Base-by-base conservation (phyloP, 1,140 invertebrate species). In the Megalonaias nervosa region DNA sequence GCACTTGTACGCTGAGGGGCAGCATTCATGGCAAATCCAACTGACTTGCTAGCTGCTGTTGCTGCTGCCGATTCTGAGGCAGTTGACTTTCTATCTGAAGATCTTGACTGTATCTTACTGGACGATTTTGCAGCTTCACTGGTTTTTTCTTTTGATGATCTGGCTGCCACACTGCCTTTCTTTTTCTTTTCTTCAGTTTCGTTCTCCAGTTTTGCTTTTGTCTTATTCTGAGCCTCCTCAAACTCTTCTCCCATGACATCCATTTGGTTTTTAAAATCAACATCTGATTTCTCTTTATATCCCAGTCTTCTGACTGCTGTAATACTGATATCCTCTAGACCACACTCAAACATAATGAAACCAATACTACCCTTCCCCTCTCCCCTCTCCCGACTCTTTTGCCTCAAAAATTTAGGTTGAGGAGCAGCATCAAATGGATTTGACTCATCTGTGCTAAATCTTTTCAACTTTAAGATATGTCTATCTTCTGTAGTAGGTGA, bases 311-410 rank as follows among this genome's bases (percentile, higher is more conserved):
- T 84, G 5, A 92, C 91, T n/a, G 95, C 93, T 89, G 96, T 97
- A 1, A 98, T 91, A 58, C 94, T 94, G 16, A 98, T 94, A 21
- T 96, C 96, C 92, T 99, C 97, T 3, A 98, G 90, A 1, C 97
- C 97, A 90, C 96, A 97, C 90, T 99, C 97, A 89, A 98, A 98
- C 97, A 99, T 98, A 68, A 99, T 98, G 87, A 97, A 98, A 31
- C 97, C 97, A 66, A 89, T 84, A 65, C 65, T 80, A 56, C 68
- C 75, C 72, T 65, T 26, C 12, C 38, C 55, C 38, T 68, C 64
- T n/a, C 72, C 75, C 61, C 71, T 77, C 26, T 56, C 67, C 17
- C 61, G 67, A 64, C 76, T 78, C 26, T 65, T 78, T 31, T 78
- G 76, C 17, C 76, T 60, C 56, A 78, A 38, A 59, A 78, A 19